These are phyloP conservation scores for Megalops atlanticus DNA, from an alignment of 2,113 vertebrate genomes.

Conservation along the genomic window DNA sequence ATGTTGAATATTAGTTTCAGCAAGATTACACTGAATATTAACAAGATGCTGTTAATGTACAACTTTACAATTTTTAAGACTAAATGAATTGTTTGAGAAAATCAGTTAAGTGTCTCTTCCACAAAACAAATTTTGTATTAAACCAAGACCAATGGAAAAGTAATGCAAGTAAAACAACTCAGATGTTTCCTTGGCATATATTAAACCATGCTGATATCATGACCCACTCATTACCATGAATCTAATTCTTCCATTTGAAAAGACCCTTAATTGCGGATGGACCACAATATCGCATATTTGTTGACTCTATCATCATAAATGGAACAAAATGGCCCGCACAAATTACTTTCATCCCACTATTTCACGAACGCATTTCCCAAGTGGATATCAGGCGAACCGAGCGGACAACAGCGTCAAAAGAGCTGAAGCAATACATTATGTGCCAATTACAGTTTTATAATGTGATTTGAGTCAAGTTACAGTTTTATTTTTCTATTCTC, in stretches of 20 bases:
- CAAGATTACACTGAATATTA: neutral
- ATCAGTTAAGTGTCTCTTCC: neutral
- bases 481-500: neutral
- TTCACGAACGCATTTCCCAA: neutral
- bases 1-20: too few species aligned
- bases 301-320: slow-evolving; percentile 7
- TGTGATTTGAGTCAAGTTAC: neutral
- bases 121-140: too few species aligned
- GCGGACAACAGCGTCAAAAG: neutral
- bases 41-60: neutral
- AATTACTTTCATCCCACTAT: neutral
- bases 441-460: slow-evolving; percentile 8
- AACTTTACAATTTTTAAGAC: neutral
- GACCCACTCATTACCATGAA: neutral
- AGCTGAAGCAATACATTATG: slow-evolving; percentile 11
- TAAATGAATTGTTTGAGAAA: neutral
- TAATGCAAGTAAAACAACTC: too few species aligned
- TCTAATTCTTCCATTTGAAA: slow-evolving; percentile 10
- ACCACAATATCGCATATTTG: slow-evolving; percentile 9
- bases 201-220: neutral
- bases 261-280: slow-evolving; percentile 8
- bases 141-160: too few species aligned
- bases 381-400: neutral
- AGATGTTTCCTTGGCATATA: too few species aligned
- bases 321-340: neutral